A percentile compares a stretch with the other conserved stretches of the same genome.
Conservation (phyloP, 2,113 vertebrate genomes). For the Leucosticte australis region DNA sequence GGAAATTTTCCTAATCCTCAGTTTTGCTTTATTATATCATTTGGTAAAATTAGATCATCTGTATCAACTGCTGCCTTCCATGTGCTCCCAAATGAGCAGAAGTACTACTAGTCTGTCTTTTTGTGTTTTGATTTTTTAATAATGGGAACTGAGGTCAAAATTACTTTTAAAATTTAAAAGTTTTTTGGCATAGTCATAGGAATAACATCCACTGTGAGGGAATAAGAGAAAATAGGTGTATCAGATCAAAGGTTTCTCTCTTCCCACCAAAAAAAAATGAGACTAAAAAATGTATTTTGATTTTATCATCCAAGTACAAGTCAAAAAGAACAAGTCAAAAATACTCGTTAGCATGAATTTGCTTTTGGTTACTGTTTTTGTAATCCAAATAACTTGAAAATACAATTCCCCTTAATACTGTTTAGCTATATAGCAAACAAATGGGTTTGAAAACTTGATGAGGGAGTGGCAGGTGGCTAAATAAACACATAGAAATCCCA, state of each 20-base stretch:
- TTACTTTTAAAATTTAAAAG: neutral
- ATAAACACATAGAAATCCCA: conserved; percentile 19
- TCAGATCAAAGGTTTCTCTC: neutral
- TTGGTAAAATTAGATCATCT: neutral
- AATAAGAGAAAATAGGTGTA: neutral
- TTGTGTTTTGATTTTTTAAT: neutral
- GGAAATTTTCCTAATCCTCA: neutral
- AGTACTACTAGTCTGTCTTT: neutral
- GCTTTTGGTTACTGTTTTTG: neutral
- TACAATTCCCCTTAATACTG: neutral
- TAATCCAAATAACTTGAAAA: conserved; percentile 1
- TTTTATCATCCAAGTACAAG: neutral
- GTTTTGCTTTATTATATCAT: neutral
- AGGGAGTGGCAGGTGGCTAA: conserved; percentile 36
- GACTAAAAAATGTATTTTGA: neutral
- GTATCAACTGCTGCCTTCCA: neutral
- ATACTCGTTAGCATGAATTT: neutral
- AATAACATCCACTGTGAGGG: neutral
- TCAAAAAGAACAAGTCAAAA: neutral
- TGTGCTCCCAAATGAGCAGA: neutral
- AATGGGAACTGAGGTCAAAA: neutral
- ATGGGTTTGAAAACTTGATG: neutral
- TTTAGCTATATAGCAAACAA: neutral
- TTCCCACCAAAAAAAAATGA: rapidly evolving
- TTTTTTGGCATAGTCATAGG: neutral